Percentiles rank a stretch among this genome's conserved stretches.
Conservation (phyloP, 2,797 vertebrate species). For the Amazona ochrocephala region DNA sequence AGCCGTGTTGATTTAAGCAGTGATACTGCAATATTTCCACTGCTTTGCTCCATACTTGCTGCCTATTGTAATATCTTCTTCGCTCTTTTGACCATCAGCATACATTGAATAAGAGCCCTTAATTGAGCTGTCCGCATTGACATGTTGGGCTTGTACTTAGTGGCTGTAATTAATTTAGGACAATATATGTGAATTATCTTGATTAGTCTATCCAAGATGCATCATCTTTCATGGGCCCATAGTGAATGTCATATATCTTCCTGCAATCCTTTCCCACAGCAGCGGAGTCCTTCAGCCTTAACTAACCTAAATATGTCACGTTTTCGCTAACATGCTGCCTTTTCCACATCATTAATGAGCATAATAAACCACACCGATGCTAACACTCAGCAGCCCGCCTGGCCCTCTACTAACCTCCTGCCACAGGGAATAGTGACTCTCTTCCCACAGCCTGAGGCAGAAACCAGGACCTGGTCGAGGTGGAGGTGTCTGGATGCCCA, state of each 20-base stretch:
- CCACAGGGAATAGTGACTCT: background rate
- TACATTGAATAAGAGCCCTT: conserved; percentile 43
- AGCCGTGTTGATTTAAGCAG: background rate
- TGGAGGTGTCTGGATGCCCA: background rate
- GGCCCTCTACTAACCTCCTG: background rate
- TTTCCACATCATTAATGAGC: conserved; percentile 47
- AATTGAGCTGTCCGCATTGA: conserved; percentile 64
- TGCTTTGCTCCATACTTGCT: background rate
- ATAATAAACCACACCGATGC: conserved; percentile 16
- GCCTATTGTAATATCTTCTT: conserved; percentile 13
- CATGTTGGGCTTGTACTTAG: conserved; percentile 63
- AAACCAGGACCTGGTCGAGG: background rate
- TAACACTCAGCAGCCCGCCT: background rate
- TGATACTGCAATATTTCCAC: background rate
- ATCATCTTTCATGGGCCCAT: conserved; percentile 2
- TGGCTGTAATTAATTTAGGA: conserved; percentile 66
- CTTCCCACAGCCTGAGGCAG: background rate
- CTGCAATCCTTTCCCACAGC: background rate
- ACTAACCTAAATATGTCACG: conserved; percentile 58
- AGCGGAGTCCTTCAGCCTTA: conserved; percentile 38
- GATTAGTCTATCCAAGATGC: conserved; percentile 59
- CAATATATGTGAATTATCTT: conserved; percentile 63
- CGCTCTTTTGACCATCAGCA: conserved; percentile 49
- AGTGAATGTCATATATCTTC: conserved; percentile 32
- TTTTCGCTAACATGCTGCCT: conserved; percentile 39